Conservation (phyloP, 2,888 invertebrate species). For the Drosophila bunnanda region DNA sequence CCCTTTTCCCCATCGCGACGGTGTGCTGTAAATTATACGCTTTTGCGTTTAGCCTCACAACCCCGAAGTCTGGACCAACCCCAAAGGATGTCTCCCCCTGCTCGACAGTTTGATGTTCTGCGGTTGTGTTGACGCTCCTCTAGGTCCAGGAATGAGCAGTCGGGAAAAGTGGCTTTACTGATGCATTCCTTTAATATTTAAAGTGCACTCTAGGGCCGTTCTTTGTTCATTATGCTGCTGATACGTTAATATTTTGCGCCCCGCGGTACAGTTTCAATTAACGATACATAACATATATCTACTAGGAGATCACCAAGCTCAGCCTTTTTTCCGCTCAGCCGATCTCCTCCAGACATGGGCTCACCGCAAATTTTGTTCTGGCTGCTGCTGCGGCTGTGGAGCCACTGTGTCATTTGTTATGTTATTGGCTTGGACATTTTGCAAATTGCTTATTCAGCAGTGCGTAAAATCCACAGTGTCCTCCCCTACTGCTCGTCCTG, state of each 20-base stretch:
- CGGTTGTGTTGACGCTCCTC: conserved; percentile 66
- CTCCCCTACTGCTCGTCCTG: conserved; percentile 19
- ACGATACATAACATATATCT: conserved; percentile 51
- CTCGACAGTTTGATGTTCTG: conserved; percentile 73
- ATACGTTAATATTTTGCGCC: conserved; percentile 25
- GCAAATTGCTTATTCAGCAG: conserved; percentile 84
- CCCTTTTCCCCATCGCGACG: conserved; percentile 34
- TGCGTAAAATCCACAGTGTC: conserved; percentile 81
- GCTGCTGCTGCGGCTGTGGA: conserved; percentile 34
- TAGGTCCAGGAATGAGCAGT: conserved; percentile 16
- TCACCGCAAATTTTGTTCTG: conserved; percentile 20
- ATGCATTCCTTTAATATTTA: conserved; percentile 61
- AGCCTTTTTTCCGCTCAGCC: conserved; percentile 14
- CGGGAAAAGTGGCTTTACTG: conserved; percentile 34
- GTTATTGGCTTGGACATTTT: conserved; percentile 84
- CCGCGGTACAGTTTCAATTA: conserved; percentile 56
- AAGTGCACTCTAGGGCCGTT: conserved; percentile 59
- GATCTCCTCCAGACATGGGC: not conserved
- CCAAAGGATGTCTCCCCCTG: conserved; percentile 4
- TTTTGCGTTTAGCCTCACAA: conserved; percentile 72
- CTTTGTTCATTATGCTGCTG: conserved; percentile 34
- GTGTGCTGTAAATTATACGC: conserved; percentile 75
- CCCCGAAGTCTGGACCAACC: conserved; percentile 52
- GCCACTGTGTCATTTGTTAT: conserved; percentile 80
- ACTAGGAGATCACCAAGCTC: conserved; percentile 16